Conservation (phyloP, 2,888 invertebrate genomes). For the Pheosia gnoma region DNA sequence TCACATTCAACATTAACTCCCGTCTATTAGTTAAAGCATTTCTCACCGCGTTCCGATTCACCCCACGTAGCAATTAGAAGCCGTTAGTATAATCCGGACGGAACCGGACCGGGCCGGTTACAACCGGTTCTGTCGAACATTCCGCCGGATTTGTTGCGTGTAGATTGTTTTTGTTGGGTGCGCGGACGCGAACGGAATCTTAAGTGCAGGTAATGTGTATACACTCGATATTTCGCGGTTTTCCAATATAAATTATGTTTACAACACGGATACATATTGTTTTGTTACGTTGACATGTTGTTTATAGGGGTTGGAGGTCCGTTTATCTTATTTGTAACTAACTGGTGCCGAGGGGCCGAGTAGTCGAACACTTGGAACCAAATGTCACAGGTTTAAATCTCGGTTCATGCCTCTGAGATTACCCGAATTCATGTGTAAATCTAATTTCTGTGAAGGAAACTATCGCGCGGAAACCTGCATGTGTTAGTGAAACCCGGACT, state of each 20-base stretch:
- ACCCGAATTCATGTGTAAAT: no score
- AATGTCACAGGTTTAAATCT: no score
- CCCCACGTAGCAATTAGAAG: conserved; percentile 74
- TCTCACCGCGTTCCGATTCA: conserved; percentile 55
- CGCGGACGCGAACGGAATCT: conserved; percentile 55
- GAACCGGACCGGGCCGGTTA: conserved; percentile 32
- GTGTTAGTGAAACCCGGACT: no score
- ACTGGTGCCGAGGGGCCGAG: background rate
- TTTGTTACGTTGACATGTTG: conserved; percentile 20
- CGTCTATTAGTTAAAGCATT: conserved; percentile 43
- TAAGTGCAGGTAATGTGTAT: conserved; percentile 43
- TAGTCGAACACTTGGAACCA: no score
- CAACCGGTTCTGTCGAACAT: conserved; percentile 49
- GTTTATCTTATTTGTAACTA: background rate
- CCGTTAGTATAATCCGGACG: conserved; percentile 66
- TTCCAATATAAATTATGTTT: conserved; percentile 25
- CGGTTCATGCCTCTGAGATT: no score
- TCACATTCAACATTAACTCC: conserved; percentile 42
- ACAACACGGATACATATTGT: conserved; percentile 34
- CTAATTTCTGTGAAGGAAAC: no score
- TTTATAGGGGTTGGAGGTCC: conserved; percentile 17
- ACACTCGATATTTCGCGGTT: conserved; percentile 31
- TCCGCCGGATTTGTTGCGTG: conserved; percentile 72
- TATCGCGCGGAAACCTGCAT: no score
- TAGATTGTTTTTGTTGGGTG: conserved; percentile 58